These are phyloP conservation scores for Mus pahari DNA, from an alignment of 2,113 vertebrate genomes.

Conservation along the genomic window DNA sequence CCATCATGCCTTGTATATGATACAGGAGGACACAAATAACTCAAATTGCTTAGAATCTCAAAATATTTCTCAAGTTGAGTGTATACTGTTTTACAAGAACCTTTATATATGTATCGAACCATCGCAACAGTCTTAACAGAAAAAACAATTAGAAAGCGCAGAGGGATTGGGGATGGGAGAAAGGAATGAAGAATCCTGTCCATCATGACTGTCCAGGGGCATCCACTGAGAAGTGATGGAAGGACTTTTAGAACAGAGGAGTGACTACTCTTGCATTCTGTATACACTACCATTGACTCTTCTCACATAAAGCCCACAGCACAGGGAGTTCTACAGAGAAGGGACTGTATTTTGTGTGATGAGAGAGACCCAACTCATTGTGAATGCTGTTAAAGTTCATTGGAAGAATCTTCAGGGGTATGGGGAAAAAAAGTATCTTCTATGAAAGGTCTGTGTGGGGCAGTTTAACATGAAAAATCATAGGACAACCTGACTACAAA, in stretches of 20 bases:
- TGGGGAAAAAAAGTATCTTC: not conserved
- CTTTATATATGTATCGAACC: not conserved
- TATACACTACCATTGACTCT: no score
- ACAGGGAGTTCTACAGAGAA: not conserved
- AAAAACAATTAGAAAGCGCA: not conserved
- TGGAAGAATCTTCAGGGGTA: not conserved
- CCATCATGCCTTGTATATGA: not conserved
- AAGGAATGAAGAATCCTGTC: not conserved
- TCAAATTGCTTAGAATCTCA: not conserved
- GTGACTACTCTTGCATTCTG: not conserved
- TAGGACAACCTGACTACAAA: not conserved
- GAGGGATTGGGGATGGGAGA: not conserved
- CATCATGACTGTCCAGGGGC: not conserved
- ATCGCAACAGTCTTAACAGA: slow-evolving; percentile 7
- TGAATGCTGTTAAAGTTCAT: not conserved
- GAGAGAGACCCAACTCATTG: not conserved
- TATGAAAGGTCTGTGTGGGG: not conserved
- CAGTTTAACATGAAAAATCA: not conserved
- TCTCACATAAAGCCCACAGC: not conserved
- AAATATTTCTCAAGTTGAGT: not conserved
- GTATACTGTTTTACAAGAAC: slow-evolving; percentile 18
- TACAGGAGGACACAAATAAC: not conserved
- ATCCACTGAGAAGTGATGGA: not conserved
- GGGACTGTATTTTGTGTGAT: not conserved
- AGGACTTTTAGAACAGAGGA: not conserved